Base-by-base conservation (phyloP, 2,888 invertebrate species). In the Drosophila koepferae region DNA sequence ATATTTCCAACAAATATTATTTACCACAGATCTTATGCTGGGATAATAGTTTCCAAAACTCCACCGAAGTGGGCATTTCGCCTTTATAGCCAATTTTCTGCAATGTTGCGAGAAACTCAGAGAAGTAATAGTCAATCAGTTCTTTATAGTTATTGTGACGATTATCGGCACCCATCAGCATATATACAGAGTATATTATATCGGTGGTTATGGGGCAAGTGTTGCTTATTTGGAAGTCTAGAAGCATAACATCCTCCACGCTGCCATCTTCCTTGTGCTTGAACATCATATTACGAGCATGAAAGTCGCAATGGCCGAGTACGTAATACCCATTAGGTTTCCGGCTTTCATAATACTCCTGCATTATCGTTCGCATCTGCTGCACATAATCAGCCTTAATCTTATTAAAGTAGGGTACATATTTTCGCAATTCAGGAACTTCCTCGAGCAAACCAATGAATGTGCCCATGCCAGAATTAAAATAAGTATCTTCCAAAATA, bases 281-380 rank as follows among this genome's bases (percentile, higher is more conserved):
- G 18, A 86, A 79, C 90, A 91, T 88, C 60, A 90, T 76, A 59
- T 91, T 91, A 7, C 81, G 79, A 3, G 76, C 59, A 77, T 90
- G 88, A 34, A 90, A 77, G 59, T 91, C 91, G 0, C 90, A 90
- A 51, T 91, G 91, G 2, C 63, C 64, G 0, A 91, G 69, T 1
- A 82, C 81, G 18, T 85, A 76, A 10, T 71, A 71, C 3, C 66
- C 68, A 56, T 75, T 63, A 0, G 74, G 92, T 12, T 75, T 56
- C 0, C 34, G 64, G 23, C 70, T 73, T 9, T 38, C 31, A 0
- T 73, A 62, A 44, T 75, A 72, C 18, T 88, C 80, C 43, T 48
- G 14, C 63, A 74, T 3, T 7, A 63, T 10, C 2, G 20, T 23
- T 2, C 6, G 14, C 8, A 63, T 14, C 0, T 51, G 46, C 2